phyloP scores from a whole-genome alignment of 2,113 vertebrate genomes.

The Patagioenas fasciata region DNA sequence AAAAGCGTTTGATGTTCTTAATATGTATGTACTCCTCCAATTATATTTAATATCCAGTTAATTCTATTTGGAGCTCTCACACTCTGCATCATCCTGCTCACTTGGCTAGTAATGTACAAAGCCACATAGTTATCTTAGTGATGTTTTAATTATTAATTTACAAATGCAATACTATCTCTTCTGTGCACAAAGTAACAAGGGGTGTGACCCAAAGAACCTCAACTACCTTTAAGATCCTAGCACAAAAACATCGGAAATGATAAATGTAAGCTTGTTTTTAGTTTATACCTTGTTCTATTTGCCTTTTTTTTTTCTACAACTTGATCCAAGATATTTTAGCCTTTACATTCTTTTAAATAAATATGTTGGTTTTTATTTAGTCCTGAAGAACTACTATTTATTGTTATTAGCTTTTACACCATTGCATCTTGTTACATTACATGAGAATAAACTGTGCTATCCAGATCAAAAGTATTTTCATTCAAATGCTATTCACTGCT shows the following conservation, averaged over 20 bases:
- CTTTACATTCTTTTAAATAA: neutral
- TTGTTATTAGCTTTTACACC: neutral
- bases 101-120: neutral
- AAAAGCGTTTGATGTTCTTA: neutral
- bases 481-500: neutral
- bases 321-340: neutral
- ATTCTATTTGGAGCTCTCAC: neutral
- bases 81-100: neutral
- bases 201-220: neutral
- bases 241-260: neutral
- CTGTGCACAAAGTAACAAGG: conserved; percentile 28
- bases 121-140: conserved; percentile 39
- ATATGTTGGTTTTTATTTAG: neutral
- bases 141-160: conserved; percentile 77
- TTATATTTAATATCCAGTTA: neutral
- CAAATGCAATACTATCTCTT: conserved; percentile 62
- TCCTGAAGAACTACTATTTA: neutral
- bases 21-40: neutral
- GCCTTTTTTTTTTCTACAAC: neutral
- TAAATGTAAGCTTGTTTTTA: neutral
- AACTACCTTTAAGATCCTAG: neutral
- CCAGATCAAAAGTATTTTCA: neutral
- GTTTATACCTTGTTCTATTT: neutral
- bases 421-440: neutral
- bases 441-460: neutral